phyloP scores from a whole-genome alignment of 1,140 invertebrate species.

The Drosophila punjabiensis region DNA sequence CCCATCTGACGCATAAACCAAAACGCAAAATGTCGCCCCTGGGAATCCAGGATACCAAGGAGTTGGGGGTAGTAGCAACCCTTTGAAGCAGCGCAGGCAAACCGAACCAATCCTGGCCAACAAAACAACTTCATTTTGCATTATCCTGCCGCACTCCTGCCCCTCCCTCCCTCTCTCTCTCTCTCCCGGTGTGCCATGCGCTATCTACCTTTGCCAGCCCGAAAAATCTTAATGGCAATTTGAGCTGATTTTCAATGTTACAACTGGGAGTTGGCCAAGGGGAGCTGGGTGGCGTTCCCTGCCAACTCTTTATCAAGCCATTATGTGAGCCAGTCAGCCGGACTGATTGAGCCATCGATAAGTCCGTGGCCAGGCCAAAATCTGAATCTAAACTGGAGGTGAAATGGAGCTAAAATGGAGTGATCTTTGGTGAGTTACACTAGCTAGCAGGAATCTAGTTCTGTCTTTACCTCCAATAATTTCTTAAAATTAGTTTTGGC shows the following conservation, averaged over 20 bases:
- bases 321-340: conserved; percentile 61
- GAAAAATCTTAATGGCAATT: conserved; percentile 79
- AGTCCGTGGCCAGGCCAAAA: conserved; percentile 36
- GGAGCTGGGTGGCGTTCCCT: background rate
- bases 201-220: conserved; percentile 65
- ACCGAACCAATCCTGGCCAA: conserved; percentile 50
- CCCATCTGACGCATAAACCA: conserved; percentile 79
- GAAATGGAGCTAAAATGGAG: conserved; percentile 9
- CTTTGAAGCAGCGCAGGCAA: conserved; percentile 49
- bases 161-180: background rate
- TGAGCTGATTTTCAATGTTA: conserved; percentile 84
- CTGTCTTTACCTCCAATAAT: background rate
- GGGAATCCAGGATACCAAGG: conserved; percentile 49
- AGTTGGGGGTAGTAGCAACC: conserved; percentile 49
- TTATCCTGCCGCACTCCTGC: conserved; percentile 41
- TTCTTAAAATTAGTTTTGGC: background rate
- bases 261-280: conserved; percentile 74
- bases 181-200: conserved; percentile 8
- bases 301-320: conserved; percentile 80
- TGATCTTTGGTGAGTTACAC: conserved; percentile 3
- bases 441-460: background rate
- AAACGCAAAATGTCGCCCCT: conserved; percentile 82
- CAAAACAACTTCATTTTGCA: conserved; percentile 77
- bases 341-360: conserved; percentile 77
- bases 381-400: background rate